A percentile compares a stretch with the other conserved stretches of the same genome.
phyloP scores from a whole-genome alignment of 2,797 vertebrate genomes.

The Dicrostonyx torquatus region DNA sequence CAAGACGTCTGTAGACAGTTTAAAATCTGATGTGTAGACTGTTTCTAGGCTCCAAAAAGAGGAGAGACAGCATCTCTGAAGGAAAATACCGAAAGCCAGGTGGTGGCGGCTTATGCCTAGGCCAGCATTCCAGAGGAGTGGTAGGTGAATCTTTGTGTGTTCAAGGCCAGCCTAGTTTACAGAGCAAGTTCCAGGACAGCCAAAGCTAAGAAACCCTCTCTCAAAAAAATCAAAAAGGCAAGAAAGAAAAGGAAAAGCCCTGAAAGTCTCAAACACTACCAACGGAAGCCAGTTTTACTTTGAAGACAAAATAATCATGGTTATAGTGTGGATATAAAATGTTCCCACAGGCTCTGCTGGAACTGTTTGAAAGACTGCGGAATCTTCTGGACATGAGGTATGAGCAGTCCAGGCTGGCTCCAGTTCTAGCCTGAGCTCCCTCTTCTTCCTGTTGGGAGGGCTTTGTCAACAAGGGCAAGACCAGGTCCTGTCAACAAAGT shows the following conservation, averaged over 20 bases:
- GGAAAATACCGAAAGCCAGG: neutral
- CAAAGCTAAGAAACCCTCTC: neutral
- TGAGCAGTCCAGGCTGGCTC: neutral
- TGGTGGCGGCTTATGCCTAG: neutral
- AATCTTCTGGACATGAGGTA: neutral
- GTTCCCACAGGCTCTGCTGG: neutral
- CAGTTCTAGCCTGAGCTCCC: neutral
- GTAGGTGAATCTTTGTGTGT: neutral
- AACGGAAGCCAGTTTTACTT: neutral
- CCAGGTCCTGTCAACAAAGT: neutral
- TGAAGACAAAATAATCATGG: neutral
- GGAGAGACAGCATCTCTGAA: neutral
- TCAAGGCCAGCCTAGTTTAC: neutral
- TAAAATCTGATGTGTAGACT: neutral
- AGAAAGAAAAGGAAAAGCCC: neutral
- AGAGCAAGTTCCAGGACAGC: neutral
- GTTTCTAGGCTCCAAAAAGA: neutral
- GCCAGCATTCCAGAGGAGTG: neutral
- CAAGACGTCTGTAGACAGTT: neutral
- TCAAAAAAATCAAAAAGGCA: neutral
- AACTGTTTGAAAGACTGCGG: neutral
- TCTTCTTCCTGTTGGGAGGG: neutral
- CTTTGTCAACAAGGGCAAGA: neutral
- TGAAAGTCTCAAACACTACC: neutral
- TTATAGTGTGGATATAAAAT: neutral